phyloP scores from a whole-genome alignment of 2,797 vertebrate species.

The Myripristis jacobus region DNA sequence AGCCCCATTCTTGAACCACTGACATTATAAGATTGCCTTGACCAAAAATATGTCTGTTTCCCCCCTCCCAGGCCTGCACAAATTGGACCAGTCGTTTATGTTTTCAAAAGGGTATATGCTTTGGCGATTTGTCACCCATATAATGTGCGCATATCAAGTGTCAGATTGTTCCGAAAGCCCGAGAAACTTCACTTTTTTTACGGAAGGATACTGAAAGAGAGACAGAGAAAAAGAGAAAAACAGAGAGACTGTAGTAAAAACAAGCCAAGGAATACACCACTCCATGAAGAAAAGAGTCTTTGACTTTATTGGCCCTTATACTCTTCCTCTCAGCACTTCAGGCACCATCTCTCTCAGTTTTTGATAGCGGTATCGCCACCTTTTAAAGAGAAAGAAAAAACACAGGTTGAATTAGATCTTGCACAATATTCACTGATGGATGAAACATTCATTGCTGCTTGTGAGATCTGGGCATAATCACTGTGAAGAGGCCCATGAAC shows the following conservation, averaged over 20 bases:
- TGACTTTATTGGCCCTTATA: constrained; percentile 30
- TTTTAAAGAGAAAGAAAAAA: constrained; percentile 49
- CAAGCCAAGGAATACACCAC: constrained; percentile 4
- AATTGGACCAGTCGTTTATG: constrained; percentile 52
- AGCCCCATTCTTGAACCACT: constrained; percentile 61
- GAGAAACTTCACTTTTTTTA: constrained; percentile 29
- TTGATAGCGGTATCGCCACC: constrained; percentile 55
- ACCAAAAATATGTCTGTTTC: constrained; percentile 54
- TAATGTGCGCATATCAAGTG: constrained; percentile 45
- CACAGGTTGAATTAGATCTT: constrained; percentile 43
- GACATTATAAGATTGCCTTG: constrained; percentile 65
- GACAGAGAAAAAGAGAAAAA: constrained; percentile 23
- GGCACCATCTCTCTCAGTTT: constrained; percentile 58
- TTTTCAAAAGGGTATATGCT: constrained; percentile 54
- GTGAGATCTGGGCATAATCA: constrained; percentile 28
- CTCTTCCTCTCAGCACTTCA: constrained; percentile 43
- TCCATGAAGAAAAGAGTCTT: no score
- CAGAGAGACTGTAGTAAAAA: constrained; percentile 31
- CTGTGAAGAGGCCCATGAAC: constrained; percentile 44
- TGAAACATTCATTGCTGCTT: constrained; percentile 37
- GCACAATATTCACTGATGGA: constrained; percentile 22
- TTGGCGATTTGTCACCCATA: constrained; percentile 49
- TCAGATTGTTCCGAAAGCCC: constrained; percentile 7
- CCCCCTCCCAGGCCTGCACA: constrained; percentile 27
- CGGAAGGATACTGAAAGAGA: constrained; percentile 28